phyloP scores from a whole-genome alignment of 2,888 invertebrate genomes.

The Unio delphinus region DNA sequence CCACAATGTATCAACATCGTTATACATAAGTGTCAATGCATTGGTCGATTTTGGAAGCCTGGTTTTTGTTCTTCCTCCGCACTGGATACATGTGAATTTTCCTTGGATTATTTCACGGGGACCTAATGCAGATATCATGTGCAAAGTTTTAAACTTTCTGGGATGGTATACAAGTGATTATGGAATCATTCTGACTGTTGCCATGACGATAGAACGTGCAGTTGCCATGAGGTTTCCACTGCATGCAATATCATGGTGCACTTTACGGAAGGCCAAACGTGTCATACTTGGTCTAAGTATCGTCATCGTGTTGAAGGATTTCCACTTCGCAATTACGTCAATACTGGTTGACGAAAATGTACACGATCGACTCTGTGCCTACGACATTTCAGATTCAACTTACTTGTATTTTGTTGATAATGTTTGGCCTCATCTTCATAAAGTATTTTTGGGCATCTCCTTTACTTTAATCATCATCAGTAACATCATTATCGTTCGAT shows the following conservation, averaged over 20 bases:
- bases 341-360: conserved; percentile 30
- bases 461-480: conserved; percentile 46
- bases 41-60: conserved; percentile 46
- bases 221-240: conserved; percentile 52
- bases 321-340: conserved; percentile 33
- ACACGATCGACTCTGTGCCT: conserved; percentile 44
- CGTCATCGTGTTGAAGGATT: conserved; percentile 45
- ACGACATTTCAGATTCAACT: conserved; percentile 21
- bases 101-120: conserved; percentile 38
- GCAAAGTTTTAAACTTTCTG: conserved; percentile 50
- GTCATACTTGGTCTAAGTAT: conserved; percentile 30
- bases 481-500: conserved; percentile 49
- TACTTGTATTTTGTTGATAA: conserved; percentile 16
- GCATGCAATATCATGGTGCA: conserved; percentile 44
- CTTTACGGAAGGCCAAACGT: conserved; percentile 41
- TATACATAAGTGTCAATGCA: conserved; percentile 52
- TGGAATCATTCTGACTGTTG: conserved; percentile 50
- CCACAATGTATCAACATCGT: conserved; percentile 49
- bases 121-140: conserved; percentile 41
- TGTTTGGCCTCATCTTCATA: conserved; percentile 49
- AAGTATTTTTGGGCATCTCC: conserved; percentile 40
- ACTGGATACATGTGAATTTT: conserved; percentile 55
- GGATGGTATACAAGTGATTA: conserved; percentile 55
- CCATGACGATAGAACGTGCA: conserved; percentile 56
- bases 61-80: conserved; percentile 42